Base-by-base conservation (phyloP, 2,113 vertebrate genomes). In the Morone saxatilis region DNA sequence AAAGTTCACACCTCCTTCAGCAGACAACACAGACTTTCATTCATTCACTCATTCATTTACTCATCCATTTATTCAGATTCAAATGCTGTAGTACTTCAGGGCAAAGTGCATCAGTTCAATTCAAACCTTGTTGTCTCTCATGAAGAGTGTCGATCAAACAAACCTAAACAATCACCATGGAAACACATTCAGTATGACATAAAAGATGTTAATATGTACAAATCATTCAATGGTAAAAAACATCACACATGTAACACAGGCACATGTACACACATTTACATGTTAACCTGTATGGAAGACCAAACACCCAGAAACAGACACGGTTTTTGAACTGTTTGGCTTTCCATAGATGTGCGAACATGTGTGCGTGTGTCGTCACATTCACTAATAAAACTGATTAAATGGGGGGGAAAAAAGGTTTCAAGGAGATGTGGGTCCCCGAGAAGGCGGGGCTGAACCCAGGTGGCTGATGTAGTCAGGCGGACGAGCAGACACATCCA, bases 71-170 rank as follows among this genome's bases (percentile, higher is more conserved):
- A 45, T 56, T 83, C 74, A 25, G 83, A 83, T 91, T 91, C 84
- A 91, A 93, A 93, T 76, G 88, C 91, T 93, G 85, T 69, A 22
- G 81, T 84, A 87, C 87, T 91, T 89, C 96, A 94, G 96, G 96
- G 94, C 95, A 97, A 99, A 99, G 98, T 99, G 98, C 98, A 97
- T 97, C 95, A 96, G 96, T 95, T 96, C 78, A 95, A 93, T 94
- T 91, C 93, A 94, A 97, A 94, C 86, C 84, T 80, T 80, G 67
- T 86, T 68, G 66, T 88, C 76, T 90, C 69, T 80, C 93, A 95
- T 85, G 93, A 94, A 95, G 95, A 83, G 77, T 65, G 78, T 75
- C 59, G 68, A 71, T 51, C 51, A 81, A 84, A 78, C 71, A 82
- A 59, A 81, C 70, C 54, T 70, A 88, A 87, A 93, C 87, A 89